Base-by-base conservation (phyloP, 2,113 vertebrate genomes). In the Capra hircus region DNA sequence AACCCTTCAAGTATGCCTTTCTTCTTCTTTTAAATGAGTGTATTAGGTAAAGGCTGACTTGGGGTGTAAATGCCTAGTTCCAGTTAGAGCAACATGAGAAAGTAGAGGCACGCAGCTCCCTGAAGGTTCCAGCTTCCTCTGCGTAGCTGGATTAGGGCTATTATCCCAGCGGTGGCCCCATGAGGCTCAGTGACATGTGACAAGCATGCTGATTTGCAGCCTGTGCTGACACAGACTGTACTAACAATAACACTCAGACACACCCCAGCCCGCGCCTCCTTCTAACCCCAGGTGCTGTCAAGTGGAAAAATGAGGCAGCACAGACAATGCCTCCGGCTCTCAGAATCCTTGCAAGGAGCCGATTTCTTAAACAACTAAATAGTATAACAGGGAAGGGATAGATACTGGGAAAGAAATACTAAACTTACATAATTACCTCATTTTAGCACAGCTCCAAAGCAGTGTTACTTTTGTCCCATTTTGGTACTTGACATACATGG, bases 231-330 rank as follows among this genome's bases (percentile, higher is more conserved):
- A 95, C 88, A 92, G 81, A 45, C 85, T 12, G 52, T 50, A 15
- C 53, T 83, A 92, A 97, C 94, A 95, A 86, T 93, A 96, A 83
- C 90, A 40, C 40, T 15, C 43, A 85, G 81, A 92, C 50, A 74
- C 96, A 90, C 77, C 84, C 93, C n/a, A 57, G 84, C 50, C 50
- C 7, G n/a, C 15, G 48, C 84, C 85, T 97, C 95, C 97, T 88
- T 45, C 92, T 71, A 53, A 53, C 40, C 17, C 55, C 43, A 57
- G 92, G 94, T 25, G 0, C 6, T 19, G 25, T 74, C 88, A 55
- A 97, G 45, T n/a, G 82, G 92, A 64, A 91, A 98, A 96, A 94
- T 27, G 84, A 81, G 77, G 52, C 78, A 43, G 62, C 43, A 33
- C 30, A 74, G 60, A 74, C 55, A 28, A 53, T 11, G 36, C 28